Evolutionary conservation across 1,140 invertebrate species (phyloP).

Genomic region (Lithobius niger): DNA sequence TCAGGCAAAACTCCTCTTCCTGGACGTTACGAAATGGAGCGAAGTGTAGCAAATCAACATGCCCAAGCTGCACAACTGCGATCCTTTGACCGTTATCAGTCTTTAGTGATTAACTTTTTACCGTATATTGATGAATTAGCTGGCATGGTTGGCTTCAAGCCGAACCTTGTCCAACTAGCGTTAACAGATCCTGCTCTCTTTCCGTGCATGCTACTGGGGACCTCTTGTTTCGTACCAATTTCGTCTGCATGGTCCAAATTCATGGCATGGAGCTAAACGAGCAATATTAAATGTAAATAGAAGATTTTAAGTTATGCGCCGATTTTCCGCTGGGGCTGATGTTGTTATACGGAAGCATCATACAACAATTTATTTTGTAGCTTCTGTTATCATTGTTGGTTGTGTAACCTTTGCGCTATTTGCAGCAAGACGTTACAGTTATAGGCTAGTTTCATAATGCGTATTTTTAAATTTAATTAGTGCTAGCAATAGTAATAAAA

Average conservation of each 20-base stretch:
- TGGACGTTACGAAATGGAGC: not conserved
- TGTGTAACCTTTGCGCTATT: no score
- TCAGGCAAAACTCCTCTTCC: not conserved
- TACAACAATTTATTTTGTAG: no score
- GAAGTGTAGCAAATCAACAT: not conserved
- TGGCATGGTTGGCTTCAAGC: conserved; percentile 9
- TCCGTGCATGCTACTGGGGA: not conserved
- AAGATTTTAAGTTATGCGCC: no score
- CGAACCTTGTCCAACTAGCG: conserved; percentile 16
- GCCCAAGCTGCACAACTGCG: not conserved
- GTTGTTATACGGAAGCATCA: no score
- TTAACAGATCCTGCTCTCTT: conserved; percentile 18
- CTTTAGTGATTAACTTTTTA: conserved; percentile 14
- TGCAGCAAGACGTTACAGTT: no score
- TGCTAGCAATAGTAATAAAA: no score
- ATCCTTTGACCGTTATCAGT: conserved; percentile 6
- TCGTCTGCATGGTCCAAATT: conserved; percentile 4
- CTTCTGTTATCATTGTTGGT: no score
- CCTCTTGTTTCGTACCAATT: conserved; percentile 9
- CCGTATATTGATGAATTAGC: conserved; percentile 17
- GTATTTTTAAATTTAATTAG: no score
- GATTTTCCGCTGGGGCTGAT: no score
- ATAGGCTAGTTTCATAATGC: no score
- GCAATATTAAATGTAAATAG: no score
- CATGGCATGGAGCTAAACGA: not conserved